Base-by-base conservation (phyloP, 2,888 invertebrate species). In the Cephus pygmeus region DNA sequence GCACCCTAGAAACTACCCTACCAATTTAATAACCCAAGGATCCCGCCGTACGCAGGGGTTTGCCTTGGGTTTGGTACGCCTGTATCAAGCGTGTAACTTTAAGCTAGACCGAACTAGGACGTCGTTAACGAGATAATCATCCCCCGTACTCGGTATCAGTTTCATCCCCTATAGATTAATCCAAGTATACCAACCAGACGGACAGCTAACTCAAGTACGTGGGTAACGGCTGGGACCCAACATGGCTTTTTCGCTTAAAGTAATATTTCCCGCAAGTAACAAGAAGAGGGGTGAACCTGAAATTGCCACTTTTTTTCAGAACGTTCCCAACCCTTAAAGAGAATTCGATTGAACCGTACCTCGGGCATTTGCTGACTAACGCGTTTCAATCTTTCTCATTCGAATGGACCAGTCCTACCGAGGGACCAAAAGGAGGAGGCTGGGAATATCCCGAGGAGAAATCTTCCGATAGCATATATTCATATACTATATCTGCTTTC, bases 61-160 rank as follows among this genome's bases (percentile, higher is more conserved):
- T 0, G 23, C 56, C 9, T 23, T 9, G 9, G 23, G 56, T 9
- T 56, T 56, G 56, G 56, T 9, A 56, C 56, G 23, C 9, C 56
- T 56, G 23, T 56, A 23, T 23, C 56, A 23, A 23, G 23, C 23
- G 23, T 56, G 23, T 56, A 56, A 56, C 56, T 56, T 23, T 56
- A 23, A 56, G 23, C 23, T 23, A 56, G 56, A 56, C 56, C 56
- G 56, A 71, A 71, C 71, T 71, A 71, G 74, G 74, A 74, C 74
- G 30, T 35, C 74, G 74, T 36, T 74, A 74, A 74, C 74, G 74
- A 74, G 74, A 74, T 35, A 30, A 34, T 35, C 34, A 36, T 35
- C 74, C 30, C 34, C 30, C 35, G 74, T 35, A 23, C 15, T n/a
- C 74, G 36, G 74, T 35, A 34, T 74, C 74, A 34, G 36, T 74